Evolutionary conservation across 2,797 vertebrate genomes (phyloP).

Genomic region (Amphiprion clarkii): DNA sequence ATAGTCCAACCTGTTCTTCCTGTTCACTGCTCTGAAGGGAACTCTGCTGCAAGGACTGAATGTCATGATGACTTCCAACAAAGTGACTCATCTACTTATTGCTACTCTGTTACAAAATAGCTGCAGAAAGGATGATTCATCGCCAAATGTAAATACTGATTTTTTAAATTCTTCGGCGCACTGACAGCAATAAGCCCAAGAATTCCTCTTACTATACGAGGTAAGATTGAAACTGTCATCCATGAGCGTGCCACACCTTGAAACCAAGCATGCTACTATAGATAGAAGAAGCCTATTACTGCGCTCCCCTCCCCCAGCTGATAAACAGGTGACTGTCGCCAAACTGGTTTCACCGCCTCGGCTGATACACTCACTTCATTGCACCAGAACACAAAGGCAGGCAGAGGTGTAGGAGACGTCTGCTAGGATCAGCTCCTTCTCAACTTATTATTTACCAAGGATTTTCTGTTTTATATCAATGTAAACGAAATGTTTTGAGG

Average conservation of each 20-base stretch:
- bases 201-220: background rate
- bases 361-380: background rate
- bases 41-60: background rate
- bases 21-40: constrained; percentile 8
- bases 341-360: constrained; percentile 62
- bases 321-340: constrained; percentile 36
- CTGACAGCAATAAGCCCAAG: background rate
- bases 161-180: background rate
- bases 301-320: constrained; percentile 42
- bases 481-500: no score
- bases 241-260: constrained; percentile 76
- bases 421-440: no score
- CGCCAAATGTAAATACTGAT: constrained; percentile 19
- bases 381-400: background rate
- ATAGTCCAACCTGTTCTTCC: constrained; percentile 63
- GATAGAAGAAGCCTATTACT: background rate
- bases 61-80: constrained; percentile 21
- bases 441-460: no score
- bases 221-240: constrained; percentile 41
- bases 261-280: constrained; percentile 63
- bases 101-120: background rate
- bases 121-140: constrained; percentile 21
- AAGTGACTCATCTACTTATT: constrained; percentile 24
- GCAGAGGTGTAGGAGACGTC: no score
- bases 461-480: no score